Base-by-base conservation (phyloP, 1,140 invertebrate species). In the Tachypleus tridentatus region DNA sequence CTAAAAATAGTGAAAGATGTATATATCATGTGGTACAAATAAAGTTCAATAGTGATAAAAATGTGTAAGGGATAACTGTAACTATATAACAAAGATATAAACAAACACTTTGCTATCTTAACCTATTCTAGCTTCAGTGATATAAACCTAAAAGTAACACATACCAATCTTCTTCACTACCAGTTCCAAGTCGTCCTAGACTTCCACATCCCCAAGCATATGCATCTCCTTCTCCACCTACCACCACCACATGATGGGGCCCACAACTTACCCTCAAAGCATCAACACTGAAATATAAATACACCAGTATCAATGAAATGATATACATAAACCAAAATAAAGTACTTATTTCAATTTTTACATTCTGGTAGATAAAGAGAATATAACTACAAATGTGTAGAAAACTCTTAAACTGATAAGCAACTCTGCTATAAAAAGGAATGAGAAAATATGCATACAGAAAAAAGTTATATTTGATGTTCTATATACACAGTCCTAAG, bases 171-270 rank as follows among this genome's bases (percentile, higher is more conserved):
- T 85, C 80, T 67, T 83, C 78, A 60, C 78, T 78, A 7, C 84
- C 85, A 8, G 84, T 77, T 3, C 86, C 87, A 3, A 88, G 76
- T 64, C 84, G 80, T 3, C 87, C 87, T 64, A 79, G 72, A 54
- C 79, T 72, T 52, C 84, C 85, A 62, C 79, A 76, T 5, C 87
- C 87, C 87, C 87, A 90, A 10, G 83, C 77, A 72, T 83, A 88
- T 5, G 87, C 78, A 54, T 81, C 77, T 3, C 85, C 82, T 67
- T 84, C 80, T 49, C 78, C 76, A 47, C 80, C 81, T 10, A 88
- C 74, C 4, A 82, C 85, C 5, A 83, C 79, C 3, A 86, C 83
- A 76, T 90, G 88, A 70, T 83, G 78, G 29, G 80, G 71, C 3
- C 87, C 86, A 72, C 85, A 86, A 48, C 80, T 75, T 51, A 89